These are phyloP conservation scores for Indicator indicator DNA, from an alignment of 2,113 vertebrate species.

Conservation along the genomic window DNA sequence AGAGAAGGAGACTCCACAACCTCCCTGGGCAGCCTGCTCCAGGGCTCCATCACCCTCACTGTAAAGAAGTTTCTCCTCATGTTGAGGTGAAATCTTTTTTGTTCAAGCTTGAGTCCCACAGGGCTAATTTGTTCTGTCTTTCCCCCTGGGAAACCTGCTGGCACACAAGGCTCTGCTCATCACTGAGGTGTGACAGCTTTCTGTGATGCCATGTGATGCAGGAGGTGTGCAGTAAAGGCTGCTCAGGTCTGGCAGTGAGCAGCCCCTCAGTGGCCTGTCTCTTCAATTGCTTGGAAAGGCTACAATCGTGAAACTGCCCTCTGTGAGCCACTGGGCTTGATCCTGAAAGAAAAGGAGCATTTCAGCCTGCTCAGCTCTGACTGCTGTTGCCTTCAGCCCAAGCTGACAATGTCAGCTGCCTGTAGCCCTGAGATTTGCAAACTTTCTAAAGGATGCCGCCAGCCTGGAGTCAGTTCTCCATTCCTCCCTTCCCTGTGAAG, in stretches of 20 bases:
- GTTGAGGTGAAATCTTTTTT: too few species aligned
- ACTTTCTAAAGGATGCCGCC: background rate
- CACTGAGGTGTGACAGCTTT: background rate
- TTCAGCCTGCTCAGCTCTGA: accelerated
- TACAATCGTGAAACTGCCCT: background rate
- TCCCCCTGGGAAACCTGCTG: background rate
- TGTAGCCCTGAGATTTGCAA: background rate
- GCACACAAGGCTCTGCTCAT: background rate
- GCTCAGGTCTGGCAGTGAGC: background rate
- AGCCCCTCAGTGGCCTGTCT: accelerated
- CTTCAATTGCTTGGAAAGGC: background rate
- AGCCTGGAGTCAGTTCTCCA: background rate
- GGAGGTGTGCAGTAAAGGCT: background rate
- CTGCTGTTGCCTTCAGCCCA: background rate
- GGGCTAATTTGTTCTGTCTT: background rate
- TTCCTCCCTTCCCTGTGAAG: background rate
- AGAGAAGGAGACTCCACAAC: too few species aligned
- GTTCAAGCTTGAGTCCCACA: background rate
- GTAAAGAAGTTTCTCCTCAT: too few species aligned
- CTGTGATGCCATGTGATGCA: background rate
- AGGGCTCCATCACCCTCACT: too few species aligned
- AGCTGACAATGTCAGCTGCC: background rate
- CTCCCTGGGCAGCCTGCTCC: too few species aligned
- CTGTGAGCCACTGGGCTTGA: background rate
- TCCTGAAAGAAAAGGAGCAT: background rate